Percentiles rank a stretch among this genome's conserved stretches.
phyloP scores from a whole-genome alignment of 2,797 vertebrate genomes.

The Ispidina lecontei region DNA sequence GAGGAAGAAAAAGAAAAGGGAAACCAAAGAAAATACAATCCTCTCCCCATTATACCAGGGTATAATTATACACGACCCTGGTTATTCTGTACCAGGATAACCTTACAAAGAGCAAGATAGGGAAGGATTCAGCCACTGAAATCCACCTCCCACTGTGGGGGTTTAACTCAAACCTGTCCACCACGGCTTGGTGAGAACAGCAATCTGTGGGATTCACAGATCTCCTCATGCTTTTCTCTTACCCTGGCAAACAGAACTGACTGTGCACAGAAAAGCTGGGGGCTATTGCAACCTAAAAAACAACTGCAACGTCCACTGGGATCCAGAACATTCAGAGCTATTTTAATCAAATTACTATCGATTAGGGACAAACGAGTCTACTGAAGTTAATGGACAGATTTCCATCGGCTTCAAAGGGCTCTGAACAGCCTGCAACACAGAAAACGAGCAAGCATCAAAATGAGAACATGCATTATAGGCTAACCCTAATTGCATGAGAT shows the following conservation, averaged over 20 bases:
- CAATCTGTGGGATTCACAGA: background rate
- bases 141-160: background rate
- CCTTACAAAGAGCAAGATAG: background rate
- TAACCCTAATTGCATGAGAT: conserved; percentile 31
- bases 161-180: background rate
- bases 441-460: conserved; percentile 33
- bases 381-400: conserved; percentile 61
- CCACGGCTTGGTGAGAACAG: background rate
- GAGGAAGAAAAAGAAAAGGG: background rate
- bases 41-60: background rate
- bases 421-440: background rate
- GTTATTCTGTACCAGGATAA: background rate
- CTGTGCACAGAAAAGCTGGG: background rate
- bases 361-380: conserved; percentile 61
- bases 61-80: too few species aligned
- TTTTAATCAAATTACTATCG: conserved; percentile 68
- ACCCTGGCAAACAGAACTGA: background rate
- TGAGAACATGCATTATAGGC: conserved; percentile 33
- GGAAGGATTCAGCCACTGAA: background rate
- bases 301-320: conserved; percentile 2
- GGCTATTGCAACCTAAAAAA: background rate
- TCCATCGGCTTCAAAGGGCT: conserved; percentile 62
- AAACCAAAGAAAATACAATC: background rate
- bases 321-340: conserved; percentile 44
- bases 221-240: background rate